Conservation (phyloP, 2,797 vertebrate species). For the Arrhamphus sclerolepis region DNA sequence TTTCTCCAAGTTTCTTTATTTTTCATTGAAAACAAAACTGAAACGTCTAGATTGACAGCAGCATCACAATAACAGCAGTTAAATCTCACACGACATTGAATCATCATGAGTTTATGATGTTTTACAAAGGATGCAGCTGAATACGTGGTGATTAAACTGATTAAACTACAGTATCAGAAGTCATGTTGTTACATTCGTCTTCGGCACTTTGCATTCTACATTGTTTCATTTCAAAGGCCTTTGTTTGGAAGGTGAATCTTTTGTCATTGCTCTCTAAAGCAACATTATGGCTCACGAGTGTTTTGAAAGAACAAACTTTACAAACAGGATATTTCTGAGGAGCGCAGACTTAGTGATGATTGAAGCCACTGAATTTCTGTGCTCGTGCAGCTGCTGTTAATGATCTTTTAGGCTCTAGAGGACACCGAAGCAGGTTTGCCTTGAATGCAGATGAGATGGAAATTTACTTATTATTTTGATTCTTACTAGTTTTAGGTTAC, state of each 20-base stretch:
- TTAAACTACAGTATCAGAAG: neutral
- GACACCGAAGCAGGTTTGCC: neutral
- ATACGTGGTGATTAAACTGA: neutral
- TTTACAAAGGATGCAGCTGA: neutral
- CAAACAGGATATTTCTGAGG: no score
- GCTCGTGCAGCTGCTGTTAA: neutral
- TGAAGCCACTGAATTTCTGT: neutral
- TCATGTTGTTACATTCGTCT: no score
- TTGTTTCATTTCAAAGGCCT: neutral
- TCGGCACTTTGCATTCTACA: conserved; percentile 2
- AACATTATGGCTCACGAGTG: neutral
- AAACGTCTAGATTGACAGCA: neutral
- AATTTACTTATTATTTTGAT: neutral
- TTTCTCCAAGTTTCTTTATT: neutral
- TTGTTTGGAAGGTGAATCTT: neutral
- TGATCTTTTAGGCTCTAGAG: no score
- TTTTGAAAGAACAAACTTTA: no score
- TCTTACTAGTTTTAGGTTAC: neutral
- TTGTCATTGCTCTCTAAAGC: neutral
- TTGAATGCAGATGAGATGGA: neutral
- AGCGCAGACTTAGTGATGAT: neutral
- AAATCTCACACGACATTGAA: neutral
- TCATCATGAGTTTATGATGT: no score
- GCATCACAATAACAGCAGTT: neutral
- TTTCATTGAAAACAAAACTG: neutral